These are phyloP conservation scores for Marisa cornuarietis DNA, from an alignment of 1,140 invertebrate species.

Conservation along the genomic window DNA sequence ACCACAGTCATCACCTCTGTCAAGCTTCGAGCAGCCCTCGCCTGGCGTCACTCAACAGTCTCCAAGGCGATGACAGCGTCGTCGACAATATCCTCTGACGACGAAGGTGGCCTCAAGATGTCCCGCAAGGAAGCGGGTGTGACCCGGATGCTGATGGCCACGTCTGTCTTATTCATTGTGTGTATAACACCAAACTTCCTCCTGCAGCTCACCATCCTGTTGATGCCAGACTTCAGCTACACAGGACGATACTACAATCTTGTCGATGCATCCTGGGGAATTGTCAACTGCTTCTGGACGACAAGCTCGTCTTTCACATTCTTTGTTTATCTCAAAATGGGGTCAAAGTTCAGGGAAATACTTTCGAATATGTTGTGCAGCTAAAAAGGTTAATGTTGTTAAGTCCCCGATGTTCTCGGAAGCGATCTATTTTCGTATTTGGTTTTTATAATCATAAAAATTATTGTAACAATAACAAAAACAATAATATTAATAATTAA, in stretches of 20 bases:
- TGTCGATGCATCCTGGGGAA: not conserved
- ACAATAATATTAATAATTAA: too few relatives aligned
- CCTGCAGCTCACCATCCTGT: not conserved
- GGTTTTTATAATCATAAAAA: too few relatives aligned
- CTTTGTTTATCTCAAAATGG: conserved; percentile 10
- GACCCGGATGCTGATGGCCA: conserved; percentile 10
- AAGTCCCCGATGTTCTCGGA: too few relatives aligned
- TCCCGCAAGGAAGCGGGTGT: not conserved
- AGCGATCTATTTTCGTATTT: too few relatives aligned
- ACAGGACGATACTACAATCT: not conserved
- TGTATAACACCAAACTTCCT: conserved; percentile 2
- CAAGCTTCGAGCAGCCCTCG: conserved; percentile 3
- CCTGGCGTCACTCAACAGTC: not conserved
- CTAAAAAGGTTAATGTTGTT: not conserved
- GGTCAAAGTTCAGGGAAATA: conserved; percentile 1
- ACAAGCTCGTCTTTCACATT: conserved; percentile 13
- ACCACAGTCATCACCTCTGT: conserved; percentile 7
- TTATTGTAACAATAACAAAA: too few relatives aligned
- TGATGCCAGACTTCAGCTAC: conserved; percentile 7
- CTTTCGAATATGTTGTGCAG: not conserved
- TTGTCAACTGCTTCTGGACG: not conserved
- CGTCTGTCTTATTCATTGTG: conserved; percentile 17
- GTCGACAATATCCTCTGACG: not conserved
- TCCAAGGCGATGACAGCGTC: not conserved
- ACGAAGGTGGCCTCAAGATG: not conserved